Evolutionary conservation across 2,113 vertebrate genomes (phyloP).

Genomic region (Scomber colias): DNA sequence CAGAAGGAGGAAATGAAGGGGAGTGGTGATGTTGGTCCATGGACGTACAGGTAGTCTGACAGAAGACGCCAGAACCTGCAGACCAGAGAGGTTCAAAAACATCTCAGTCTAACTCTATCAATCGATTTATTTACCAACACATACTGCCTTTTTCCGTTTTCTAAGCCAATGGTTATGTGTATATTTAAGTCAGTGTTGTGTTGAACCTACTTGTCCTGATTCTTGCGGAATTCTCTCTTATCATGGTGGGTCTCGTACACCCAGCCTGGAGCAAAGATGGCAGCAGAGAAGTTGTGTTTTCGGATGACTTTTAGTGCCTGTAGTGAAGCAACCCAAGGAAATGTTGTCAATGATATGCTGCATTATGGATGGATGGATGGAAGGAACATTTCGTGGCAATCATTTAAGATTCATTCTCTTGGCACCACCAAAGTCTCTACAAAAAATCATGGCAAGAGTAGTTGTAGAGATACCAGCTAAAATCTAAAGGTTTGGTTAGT

Average conservation of each 20-base stretch:
- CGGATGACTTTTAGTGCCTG: slow-evolving; percentile 92
- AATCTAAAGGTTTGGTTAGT: too few relatives aligned
- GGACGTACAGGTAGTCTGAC: slow-evolving; percentile 83
- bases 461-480: too few relatives aligned
- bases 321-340: not conserved
- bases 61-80: slow-evolving; percentile 91
- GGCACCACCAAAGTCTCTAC: too few relatives aligned
- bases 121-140: not conserved
- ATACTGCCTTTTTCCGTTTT: not conserved
- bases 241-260: slow-evolving; percentile 91
- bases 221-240: slow-evolving; percentile 87
- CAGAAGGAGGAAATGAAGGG: slow-evolving; percentile 94
- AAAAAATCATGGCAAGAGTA: too few relatives aligned
- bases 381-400: too few relatives aligned
- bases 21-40: slow-evolving; percentile 83
- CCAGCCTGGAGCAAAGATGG: slow-evolving; percentile 97
- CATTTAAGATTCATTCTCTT: too few relatives aligned
- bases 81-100: not conserved
- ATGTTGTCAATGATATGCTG: not conserved
- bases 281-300: slow-evolving; percentile 87
- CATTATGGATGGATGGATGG: too few relatives aligned
- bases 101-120: not conserved
- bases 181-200: not conserved
- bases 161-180: not conserved
- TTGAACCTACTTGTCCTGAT: slow-evolving; percentile 91